Percentiles rank a stretch among this genome's conserved stretches.
Evolutionary conservation across 2,113 vertebrate species (phyloP).

Genomic region (Phalacrocorax carbo): DNA sequence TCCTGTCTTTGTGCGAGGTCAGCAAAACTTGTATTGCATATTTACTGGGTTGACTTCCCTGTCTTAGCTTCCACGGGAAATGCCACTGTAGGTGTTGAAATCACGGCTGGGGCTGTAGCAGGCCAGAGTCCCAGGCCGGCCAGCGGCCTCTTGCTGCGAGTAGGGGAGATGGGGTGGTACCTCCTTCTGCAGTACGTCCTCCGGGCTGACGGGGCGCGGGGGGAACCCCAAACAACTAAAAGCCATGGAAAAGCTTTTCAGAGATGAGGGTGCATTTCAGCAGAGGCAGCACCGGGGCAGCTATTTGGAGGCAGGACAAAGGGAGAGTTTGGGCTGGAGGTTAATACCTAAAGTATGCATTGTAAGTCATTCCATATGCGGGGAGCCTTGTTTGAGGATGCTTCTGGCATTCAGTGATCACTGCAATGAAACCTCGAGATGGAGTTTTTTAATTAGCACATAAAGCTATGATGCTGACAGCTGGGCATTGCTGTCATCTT

Average conservation of each 20-base stretch:
- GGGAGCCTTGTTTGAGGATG: neutral
- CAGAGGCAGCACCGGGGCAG: neutral
- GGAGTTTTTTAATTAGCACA: neutral
- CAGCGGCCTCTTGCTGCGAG: fast-evolving
- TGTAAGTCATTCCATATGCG: neutral
- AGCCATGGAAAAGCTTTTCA: neutral
- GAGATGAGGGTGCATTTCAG: neutral
- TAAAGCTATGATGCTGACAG: neutral
- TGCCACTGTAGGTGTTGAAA: neutral
- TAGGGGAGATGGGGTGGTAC: fast-evolving
- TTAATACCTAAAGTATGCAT: neutral
- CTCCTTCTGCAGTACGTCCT: neutral
- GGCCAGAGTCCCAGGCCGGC: fast-evolving
- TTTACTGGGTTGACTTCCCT: fast-evolving
- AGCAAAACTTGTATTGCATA: fast-evolving
- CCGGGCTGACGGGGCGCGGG: neutral
- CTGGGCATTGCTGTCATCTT: too few species aligned
- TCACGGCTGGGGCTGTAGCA: neutral
- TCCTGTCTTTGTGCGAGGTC: neutral
- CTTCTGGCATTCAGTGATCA: neutral
- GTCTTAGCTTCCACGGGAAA: fast-evolving
- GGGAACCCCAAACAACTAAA: neutral
- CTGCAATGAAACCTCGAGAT: neutral
- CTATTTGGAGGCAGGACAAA: neutral
- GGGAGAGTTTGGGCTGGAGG: neutral